Evolutionary conservation across 1,140 invertebrate species (phyloP), one percentile per base, ranked within the genome.

Genomic region (Drosophila melanogaster): DNA sequence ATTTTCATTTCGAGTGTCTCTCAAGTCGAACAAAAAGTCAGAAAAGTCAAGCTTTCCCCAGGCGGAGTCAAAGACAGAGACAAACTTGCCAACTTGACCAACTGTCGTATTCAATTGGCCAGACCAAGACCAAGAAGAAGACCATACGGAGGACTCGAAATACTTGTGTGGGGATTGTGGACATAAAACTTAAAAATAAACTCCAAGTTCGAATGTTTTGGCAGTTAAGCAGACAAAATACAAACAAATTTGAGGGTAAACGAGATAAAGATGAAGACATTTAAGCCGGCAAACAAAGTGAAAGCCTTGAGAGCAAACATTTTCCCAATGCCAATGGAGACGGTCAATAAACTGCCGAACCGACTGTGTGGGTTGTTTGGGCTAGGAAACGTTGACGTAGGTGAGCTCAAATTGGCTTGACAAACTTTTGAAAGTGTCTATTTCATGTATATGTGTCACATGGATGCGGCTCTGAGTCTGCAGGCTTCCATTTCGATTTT

Each of bases 141-240:
- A 53, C 59, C 35, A 44, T 33, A n/a, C 26, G 40, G 47, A 38
- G 15, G 24, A 22, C 58, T 51, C 43, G 19, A 38, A 47, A 17
- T 50, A 12, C 57, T 19, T 47, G 19, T 33, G 35, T 56, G 61
- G 12, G 65, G 69, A 49, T 60, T 50, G 65, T 50, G 69, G 69
- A 73, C 69, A 75, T 58, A 57, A 75, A 75, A 76, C 72, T 75
- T 75, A 75, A 75, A 75, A 75, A 75, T 75, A 75, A 75, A 66
- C 72, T 75, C 49, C 26, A 10, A 70, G 66, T 57, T 70, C 60
- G 54, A 75, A 75, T 75, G 60, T 76, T 75, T 76, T 53, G 46
- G 60, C 71, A 76, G 71, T 38, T 56, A 75, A 43, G 44, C 72
- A 30, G 51, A 76, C 40, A 76, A 49, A 66, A 54, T 59, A 69